Conservation (phyloP, 2,888 invertebrate species). For the Gastrophysa polygoni region DNA sequence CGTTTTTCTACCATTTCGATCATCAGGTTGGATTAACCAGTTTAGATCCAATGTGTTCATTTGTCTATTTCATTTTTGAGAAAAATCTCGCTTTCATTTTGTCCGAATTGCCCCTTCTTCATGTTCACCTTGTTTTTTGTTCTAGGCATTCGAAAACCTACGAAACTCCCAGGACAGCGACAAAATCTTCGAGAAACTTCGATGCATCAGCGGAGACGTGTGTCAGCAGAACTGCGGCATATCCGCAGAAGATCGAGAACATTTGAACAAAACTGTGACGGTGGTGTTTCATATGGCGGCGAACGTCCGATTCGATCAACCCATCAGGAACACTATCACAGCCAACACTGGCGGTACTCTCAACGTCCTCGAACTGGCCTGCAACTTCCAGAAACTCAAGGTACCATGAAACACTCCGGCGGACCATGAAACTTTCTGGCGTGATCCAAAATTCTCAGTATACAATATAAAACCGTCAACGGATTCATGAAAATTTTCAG, state of each 20-base stretch:
- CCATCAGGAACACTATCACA: conserved; percentile 66
- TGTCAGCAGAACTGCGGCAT: conserved; percentile 58
- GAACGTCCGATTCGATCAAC: conserved; percentile 72
- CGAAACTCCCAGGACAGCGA: conserved; percentile 42
- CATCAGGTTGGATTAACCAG: too few species aligned
- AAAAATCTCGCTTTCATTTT: too few species aligned
- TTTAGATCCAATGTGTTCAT: too few species aligned
- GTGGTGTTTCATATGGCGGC: conserved; percentile 76
- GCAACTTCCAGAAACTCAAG: conserved; percentile 47
- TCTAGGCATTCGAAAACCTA: conserved; percentile 51
- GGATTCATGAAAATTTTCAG: too few species aligned
- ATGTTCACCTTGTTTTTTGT: too few species aligned
- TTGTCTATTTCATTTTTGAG: too few species aligned
- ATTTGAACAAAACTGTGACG: conserved; percentile 62
- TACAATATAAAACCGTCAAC: too few species aligned
- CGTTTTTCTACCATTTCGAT: too few species aligned
- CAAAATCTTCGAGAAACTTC: conserved; percentile 60
- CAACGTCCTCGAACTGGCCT: conserved; percentile 49
- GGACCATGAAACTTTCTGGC: too few species aligned
- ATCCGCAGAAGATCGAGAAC: conserved; percentile 56
- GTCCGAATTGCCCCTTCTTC: too few species aligned
- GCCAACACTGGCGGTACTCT: conserved; percentile 65
- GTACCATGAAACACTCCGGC: background rate
- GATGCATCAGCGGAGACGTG: conserved; percentile 63
- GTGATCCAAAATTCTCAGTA: too few species aligned